These are phyloP conservation scores for Manis pentadactyla DNA, from an alignment of 2,797 vertebrate species.

Conservation along the genomic window DNA sequence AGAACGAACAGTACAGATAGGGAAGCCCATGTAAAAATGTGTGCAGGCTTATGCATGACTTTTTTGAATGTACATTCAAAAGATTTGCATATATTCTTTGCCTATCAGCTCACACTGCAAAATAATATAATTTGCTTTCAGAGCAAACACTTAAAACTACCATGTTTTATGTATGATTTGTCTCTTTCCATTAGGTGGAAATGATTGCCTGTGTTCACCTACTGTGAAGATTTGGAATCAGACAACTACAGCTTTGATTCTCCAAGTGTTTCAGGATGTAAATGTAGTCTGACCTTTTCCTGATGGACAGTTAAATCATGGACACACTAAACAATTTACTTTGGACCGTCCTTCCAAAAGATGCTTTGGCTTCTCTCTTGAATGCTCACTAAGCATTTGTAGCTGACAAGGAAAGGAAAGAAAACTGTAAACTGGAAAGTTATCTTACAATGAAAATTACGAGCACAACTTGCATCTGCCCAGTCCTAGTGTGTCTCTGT, in stretches of 20 bases:
- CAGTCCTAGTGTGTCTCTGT: constrained; percentile 97
- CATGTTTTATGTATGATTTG: constrained; percentile 76
- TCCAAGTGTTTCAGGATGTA: constrained; percentile 92
- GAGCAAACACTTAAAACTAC: constrained; percentile 55
- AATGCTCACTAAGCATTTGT: constrained; percentile 85
- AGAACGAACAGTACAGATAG: not conserved
- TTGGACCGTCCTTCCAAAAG: constrained; percentile 87
- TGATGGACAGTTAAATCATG: constrained; percentile 90
- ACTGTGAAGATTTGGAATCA: constrained; percentile 87
- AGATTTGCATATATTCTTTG: not conserved
- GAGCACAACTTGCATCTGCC: constrained; percentile 94
- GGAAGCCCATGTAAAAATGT: not conserved
- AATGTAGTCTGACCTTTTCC: constrained; percentile 85
- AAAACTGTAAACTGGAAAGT: constrained; percentile 82
- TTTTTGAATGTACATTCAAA: not conserved
- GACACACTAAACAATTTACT: constrained; percentile 87
- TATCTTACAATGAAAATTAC: constrained; percentile 95
- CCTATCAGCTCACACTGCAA: not conserved
- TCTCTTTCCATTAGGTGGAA: constrained; percentile 88
- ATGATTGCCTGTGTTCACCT: constrained; percentile 87
- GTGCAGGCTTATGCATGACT: not conserved
- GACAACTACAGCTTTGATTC: constrained; percentile 71
- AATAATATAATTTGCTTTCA: constrained; percentile 31
- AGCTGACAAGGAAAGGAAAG: constrained; percentile 78
- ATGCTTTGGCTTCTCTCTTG: constrained; percentile 86